phyloP scores from a whole-genome alignment of 1,140 invertebrate genomes.

The Drosophila subpulchrella region DNA sequence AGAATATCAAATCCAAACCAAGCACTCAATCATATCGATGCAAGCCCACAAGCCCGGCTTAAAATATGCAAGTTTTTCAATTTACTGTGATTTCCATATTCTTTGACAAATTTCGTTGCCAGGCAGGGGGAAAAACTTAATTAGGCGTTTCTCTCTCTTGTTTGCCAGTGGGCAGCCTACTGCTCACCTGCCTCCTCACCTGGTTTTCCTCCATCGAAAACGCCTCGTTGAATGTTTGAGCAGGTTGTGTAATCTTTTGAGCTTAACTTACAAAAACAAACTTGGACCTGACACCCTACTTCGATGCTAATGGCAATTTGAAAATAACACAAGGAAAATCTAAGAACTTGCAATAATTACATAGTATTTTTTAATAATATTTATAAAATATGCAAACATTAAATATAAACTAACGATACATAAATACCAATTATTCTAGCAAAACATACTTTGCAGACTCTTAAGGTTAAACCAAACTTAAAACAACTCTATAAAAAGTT shows the following conservation, averaged over 20 bases:
- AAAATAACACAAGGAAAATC: not conserved
- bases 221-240: constrained; percentile 31
- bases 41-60: constrained; percentile 7
- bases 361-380: too few species aligned
- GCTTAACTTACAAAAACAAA: constrained; percentile 18
- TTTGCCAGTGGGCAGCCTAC: constrained; percentile 41
- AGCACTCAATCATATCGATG: not conserved
- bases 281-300: constrained; percentile 47
- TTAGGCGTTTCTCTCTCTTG: constrained; percentile 50
- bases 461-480: not conserved
- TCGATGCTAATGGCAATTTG: constrained; percentile 20
- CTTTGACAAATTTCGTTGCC: constrained; percentile 19
- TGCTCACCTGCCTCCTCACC: constrained; percentile 19
- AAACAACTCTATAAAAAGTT: constrained; percentile 5
- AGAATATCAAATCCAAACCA: constrained; percentile 4
- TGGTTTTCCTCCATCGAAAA: constrained; percentile 20
- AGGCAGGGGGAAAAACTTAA: constrained; percentile 32
- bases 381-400: not conserved
- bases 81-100: constrained; percentile 43
- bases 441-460: not conserved
- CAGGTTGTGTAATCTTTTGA: constrained; percentile 46
- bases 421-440: too few species aligned
- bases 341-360: not conserved
- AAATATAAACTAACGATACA: not conserved
- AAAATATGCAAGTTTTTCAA: constrained; percentile 36